A percentile compares a stretch with the other conserved stretches of the same genome.
Evolutionary conservation across 2,888 invertebrate genomes (phyloP).

Genomic region (Deladenus siricidicola): DNA sequence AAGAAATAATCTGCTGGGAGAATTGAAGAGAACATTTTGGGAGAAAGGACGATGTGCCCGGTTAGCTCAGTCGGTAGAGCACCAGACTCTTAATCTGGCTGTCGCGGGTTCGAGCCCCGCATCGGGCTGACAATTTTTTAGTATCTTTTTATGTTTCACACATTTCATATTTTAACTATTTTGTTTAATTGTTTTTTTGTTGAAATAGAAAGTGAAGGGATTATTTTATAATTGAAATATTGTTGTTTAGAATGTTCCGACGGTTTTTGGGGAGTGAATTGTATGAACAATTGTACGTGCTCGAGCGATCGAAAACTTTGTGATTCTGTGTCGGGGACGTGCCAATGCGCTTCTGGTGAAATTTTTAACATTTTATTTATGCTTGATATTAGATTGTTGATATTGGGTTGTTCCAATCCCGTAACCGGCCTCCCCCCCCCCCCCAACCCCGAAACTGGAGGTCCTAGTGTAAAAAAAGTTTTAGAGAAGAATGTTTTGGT

Average conservation of each 20-base stretch:
- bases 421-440: too few relatives aligned
- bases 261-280: slow-evolving; percentile 43
- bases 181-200: neutral
- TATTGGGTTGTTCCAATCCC: too few relatives aligned
- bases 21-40: too few relatives aligned
- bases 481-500: too few relatives aligned
- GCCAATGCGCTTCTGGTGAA: slow-evolving; percentile 41
- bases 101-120: slow-evolving; percentile 47
- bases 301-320: slow-evolving; percentile 44
- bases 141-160: neutral
- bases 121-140: slow-evolving; percentile 31
- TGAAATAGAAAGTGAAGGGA: too few relatives aligned
- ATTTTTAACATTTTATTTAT: neutral
- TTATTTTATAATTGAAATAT: too few relatives aligned
- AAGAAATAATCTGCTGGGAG: too few relatives aligned
- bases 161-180: neutral
- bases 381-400: too few relatives aligned
- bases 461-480: too few relatives aligned
- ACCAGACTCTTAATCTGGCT: slow-evolving; percentile 49
- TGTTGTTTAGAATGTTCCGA: slow-evolving; percentile 22
- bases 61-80: slow-evolving; percentile 50
- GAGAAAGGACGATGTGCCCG: too few relatives aligned
- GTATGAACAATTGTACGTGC: slow-evolving; percentile 40
- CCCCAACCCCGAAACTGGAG: too few relatives aligned
- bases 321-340: slow-evolving; percentile 41